Evolutionary conservation across 2,888 invertebrate species (phyloP), one percentile per base, ranked within the genome.

Genomic region (Minunthozetes semirufus): DNA sequence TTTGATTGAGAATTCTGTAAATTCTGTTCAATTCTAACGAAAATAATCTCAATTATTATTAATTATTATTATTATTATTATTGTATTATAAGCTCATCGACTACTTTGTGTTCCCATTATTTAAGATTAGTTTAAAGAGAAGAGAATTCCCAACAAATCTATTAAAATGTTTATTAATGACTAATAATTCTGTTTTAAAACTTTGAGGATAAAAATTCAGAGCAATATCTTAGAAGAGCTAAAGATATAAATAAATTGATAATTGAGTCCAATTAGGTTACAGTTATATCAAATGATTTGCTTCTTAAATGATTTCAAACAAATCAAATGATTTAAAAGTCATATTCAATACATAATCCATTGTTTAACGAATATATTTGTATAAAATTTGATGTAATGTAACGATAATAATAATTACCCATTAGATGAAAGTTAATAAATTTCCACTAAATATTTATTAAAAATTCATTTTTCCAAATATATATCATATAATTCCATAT

Each of bases 381-480:
- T 61, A 61, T 53, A 61, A 61, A 61, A 61, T 29, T 61, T 15
- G 15, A 61, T 61, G 61, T 61, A 25, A 61, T 61, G 61, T 61
- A 61, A 50, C 19, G 5, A 50, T 50, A 50, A 25, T 27, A 42
- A 42, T 61, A 25, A 61, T 25, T 29, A 27, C 61, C 61, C 61
- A 61, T 61, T 61, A 61, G 61, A 27, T 61, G 15, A 27, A 61
- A 61, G 27, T n/a, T 19, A 50, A 50, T 50, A 19, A 19, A 50
- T 50, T 50, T 50, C n/a, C n/a, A 50, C 19, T 19, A 50, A 50
- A 50, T 50, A 50, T 50, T n/a, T n/a, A 19, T 50, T 48, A 48
- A 48, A 17, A 3, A 17, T 48, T n/a, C n/a, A n/a, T n/a, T n/a
- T n/a, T n/a, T 33, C 33, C 33, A 33, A 8, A 33, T 33, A 33